Conservation (phyloP, 2,888 invertebrate species). For the Tanytarsus gracilentus region DNA sequence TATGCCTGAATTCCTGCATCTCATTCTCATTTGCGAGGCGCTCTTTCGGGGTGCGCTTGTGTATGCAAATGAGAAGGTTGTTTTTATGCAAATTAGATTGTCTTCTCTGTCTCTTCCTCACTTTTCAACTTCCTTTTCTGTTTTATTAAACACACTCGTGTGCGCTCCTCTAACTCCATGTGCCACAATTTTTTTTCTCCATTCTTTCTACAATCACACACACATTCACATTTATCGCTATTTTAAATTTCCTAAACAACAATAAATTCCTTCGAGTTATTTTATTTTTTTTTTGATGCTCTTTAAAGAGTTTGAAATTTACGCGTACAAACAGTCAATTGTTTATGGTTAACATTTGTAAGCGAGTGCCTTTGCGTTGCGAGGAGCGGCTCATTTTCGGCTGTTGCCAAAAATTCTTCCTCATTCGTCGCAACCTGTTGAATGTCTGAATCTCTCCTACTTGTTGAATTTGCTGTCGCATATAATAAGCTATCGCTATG, state of each 20-base stretch:
- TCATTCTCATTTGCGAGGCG: too few relatives aligned
- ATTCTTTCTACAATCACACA: too few relatives aligned
- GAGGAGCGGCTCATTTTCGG: slow-evolving; percentile 21
- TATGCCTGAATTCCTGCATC: too few relatives aligned
- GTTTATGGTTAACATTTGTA: slow-evolving; percentile 11
- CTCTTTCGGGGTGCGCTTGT: background rate
- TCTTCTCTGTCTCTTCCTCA: slow-evolving; percentile 8
- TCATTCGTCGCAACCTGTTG: slow-evolving; percentile 21
- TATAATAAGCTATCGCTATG: slow-evolving; percentile 23
- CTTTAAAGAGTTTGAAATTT: slow-evolving; percentile 26
- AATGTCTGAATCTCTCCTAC: slow-evolving; percentile 26
- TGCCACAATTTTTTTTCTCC: too few relatives aligned
- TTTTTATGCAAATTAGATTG: slow-evolving; percentile 29
- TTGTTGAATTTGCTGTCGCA: slow-evolving; percentile 27
- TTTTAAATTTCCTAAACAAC: background rate
- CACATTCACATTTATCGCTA: background rate
- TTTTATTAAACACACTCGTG: too few relatives aligned
- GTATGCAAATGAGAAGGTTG: background rate
- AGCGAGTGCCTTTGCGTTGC: slow-evolving; percentile 16
- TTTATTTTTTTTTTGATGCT: too few relatives aligned
- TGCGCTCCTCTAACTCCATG: too few relatives aligned
- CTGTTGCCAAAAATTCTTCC: slow-evolving; percentile 22
- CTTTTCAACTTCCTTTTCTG: background rate
- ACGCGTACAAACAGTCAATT: background rate
- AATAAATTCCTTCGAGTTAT: too few relatives aligned